These are phyloP conservation scores for Mycalesis mineus DNA, from an alignment of 2,888 invertebrate genomes.

Conservation along the genomic window DNA sequence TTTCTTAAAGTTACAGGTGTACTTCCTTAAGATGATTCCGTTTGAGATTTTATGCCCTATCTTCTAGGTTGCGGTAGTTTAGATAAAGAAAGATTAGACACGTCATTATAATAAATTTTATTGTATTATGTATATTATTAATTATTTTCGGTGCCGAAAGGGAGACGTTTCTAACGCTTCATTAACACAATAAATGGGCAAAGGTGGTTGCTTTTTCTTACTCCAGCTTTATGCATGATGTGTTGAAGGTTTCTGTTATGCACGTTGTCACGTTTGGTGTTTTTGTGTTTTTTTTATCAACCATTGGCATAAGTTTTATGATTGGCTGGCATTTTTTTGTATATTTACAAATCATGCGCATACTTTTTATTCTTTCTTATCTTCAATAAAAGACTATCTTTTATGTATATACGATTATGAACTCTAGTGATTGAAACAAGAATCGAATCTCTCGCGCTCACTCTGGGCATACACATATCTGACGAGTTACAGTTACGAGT, in stretches of 20 bases:
- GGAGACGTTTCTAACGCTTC: constrained; percentile 49
- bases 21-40: background rate
- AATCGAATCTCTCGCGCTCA: too few relatives aligned
- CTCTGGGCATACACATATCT: too few relatives aligned
- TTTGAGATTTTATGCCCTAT: background rate
- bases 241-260: constrained; percentile 1
- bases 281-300: background rate
- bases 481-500: too few relatives aligned
- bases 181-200: constrained; percentile 53
- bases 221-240: constrained; percentile 12
- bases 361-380: background rate
- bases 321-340: background rate
- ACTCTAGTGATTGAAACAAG: too few relatives aligned
- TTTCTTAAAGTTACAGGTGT: too few relatives aligned
- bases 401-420: too few relatives aligned
- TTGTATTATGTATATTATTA: background rate
- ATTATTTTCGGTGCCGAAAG: constrained; percentile 25
- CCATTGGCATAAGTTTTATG: background rate
- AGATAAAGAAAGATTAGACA: too few relatives aligned
- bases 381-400: background rate
- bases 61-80: background rate
- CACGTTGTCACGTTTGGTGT: constrained; percentile 15
- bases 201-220: constrained; percentile 44
- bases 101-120: background rate
- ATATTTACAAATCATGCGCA: background rate